Conservation (phyloP, 2,797 vertebrate species). For the Pachyuromys duprasi region DNA sequence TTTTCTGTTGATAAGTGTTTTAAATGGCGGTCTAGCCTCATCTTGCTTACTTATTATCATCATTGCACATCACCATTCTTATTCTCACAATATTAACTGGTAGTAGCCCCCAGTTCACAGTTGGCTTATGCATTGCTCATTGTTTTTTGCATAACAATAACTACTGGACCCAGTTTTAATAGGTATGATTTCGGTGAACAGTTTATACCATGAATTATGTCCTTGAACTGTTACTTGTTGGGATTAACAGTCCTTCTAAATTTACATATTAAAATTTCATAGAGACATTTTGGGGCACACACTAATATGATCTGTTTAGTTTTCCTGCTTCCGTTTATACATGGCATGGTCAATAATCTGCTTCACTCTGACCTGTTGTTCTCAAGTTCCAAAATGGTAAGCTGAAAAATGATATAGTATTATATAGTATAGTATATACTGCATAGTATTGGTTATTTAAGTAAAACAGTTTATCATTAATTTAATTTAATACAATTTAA, state of each 20-base stretch:
- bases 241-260: neutral
- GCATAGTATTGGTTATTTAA: neutral
- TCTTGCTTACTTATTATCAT: neutral
- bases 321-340: neutral
- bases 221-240: neutral
- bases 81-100: neutral
- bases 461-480: neutral
- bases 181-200: neutral
- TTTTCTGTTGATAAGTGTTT: neutral
- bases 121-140: neutral
- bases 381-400: neutral
- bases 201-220: neutral
- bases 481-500: neutral
- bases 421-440: neutral
- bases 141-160: neutral
- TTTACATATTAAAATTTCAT: neutral
- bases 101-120: neutral
- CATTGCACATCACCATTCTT: neutral
- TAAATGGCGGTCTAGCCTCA: neutral
- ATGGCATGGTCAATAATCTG: neutral
- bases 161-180: neutral
- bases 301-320: neutral
- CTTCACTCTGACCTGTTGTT: neutral
- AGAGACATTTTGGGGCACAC: neutral
- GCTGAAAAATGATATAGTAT: neutral